A percentile compares a stretch with the other conserved stretches of the same genome.
phyloP scores from a whole-genome alignment of 37 sponge, comb jelly and placozoan species.

The Ianthella basta region DNA sequence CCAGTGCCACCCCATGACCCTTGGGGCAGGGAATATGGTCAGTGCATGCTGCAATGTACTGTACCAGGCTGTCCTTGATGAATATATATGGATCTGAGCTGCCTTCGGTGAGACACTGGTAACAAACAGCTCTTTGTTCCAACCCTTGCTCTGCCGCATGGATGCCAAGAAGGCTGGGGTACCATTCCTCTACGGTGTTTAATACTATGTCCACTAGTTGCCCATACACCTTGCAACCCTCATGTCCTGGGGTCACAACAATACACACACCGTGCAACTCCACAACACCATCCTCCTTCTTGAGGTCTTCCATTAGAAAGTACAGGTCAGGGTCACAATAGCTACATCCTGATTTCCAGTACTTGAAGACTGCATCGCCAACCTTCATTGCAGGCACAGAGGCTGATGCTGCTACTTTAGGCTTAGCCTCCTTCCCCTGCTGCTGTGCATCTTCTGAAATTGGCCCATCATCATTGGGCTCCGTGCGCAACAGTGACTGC shows the following conservation, averaged over 20 bases:
- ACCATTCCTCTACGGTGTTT: slow-evolving; percentile 77
- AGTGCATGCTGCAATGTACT: slow-evolving; percentile 34
- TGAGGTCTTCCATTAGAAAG: slow-evolving; percentile 48
- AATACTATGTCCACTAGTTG: slow-evolving; percentile 71
- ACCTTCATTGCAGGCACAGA: background rate
- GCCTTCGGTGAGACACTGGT: slow-evolving; percentile 55
- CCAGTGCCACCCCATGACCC: slow-evolving; percentile 51
- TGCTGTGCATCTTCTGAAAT: no score
- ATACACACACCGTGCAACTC: slow-evolving; percentile 64
- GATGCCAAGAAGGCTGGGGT: slow-evolving; percentile 58
- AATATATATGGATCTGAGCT: slow-evolving; percentile 56
- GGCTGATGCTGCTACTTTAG: background rate
- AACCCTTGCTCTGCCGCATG: slow-evolving; percentile 1
- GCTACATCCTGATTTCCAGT: slow-evolving; percentile 70
- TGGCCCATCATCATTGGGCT: no score
- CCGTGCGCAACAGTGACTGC: no score
- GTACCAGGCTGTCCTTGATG: slow-evolving; percentile 36
- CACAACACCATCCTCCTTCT: background rate
- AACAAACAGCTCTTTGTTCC: slow-evolving; percentile 71
- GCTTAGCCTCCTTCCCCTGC: background rate
- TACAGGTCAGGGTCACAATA: slow-evolving; percentile 38
- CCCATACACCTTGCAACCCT: slow-evolving; percentile 70
- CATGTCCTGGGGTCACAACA: slow-evolving; percentile 36
- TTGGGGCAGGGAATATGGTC: background rate
- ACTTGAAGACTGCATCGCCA: slow-evolving; percentile 12